Conservation (phyloP, 2,113 vertebrate genomes). For the Microcebus griseorufus region DNA sequence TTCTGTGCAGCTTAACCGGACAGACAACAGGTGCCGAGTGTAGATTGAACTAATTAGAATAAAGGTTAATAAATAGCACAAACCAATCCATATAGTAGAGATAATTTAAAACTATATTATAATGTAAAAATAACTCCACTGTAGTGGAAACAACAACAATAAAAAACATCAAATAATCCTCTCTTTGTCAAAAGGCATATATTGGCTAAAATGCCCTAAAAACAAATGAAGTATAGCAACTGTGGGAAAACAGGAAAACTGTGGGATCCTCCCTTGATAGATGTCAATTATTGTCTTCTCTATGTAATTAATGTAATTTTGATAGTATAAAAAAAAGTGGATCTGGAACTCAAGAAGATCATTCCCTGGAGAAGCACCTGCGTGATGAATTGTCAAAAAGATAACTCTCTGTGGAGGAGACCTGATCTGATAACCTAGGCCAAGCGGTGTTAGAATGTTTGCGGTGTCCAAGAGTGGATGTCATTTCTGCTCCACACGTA, state of each 20-base stretch:
- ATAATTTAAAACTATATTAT: neutral
- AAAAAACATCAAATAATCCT: slow-evolving; percentile 10
- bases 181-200: slow-evolving; percentile 27
- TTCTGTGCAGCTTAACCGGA: neutral
- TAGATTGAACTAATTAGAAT: neutral
- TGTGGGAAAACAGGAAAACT: neutral
- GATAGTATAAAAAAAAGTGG: neutral
- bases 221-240: neutral
- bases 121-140: neutral
- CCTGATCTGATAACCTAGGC: neutral
- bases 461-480: neutral
- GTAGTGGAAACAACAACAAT: neutral
- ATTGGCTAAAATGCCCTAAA: neutral
- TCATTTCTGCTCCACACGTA: neutral
- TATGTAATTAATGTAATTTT: slow-evolving; percentile 40
- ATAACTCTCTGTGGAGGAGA: neutral
- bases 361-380: neutral
- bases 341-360: neutral
- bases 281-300: slow-evolving; percentile 40
- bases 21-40: neutral
- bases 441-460: neutral
- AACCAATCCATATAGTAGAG: neutral
- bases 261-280: neutral
- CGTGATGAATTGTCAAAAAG: neutral
- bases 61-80: neutral